Evolutionary conservation across 1,140 invertebrate genomes (phyloP), one percentile per base, ranked within the genome.

Genomic region (Drepana arcuata): DNA sequence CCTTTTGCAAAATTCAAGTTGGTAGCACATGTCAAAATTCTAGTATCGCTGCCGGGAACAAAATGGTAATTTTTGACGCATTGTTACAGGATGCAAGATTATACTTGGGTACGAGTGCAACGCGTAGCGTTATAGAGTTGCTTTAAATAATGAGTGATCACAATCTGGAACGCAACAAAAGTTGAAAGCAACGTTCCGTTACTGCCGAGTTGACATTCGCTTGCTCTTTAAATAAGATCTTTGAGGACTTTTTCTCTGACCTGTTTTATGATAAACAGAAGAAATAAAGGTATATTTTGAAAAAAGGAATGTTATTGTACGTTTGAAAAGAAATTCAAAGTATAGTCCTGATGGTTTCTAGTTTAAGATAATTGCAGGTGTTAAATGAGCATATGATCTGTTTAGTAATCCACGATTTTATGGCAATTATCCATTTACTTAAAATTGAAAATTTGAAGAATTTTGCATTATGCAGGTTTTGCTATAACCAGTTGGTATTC

Each of bases 21-120:
- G 74, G 71, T 66, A 56, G 58, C 65, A 61, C 34, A 53, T 72
- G 72, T 72, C 71, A 74, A 54, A 47, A 26, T 18, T 32, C 4
- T 14, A n/a, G 7, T 3, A 34, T n/a, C n/a, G n/a, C n/a, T n/a
- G n/a, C n/a, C n/a, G n/a, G n/a, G n/a, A n/a, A n/a, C n/a, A n/a
- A n/a, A n/a, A n/a, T n/a, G n/a, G n/a, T n/a, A 9, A 2, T 34
- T 10, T 34, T 23, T 7, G 7, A 7, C 12, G 14, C n/a, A 26
- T 7, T 9, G n/a, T 25, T 14, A 24, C 12, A 34, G 12, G 6
- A 14, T 14, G 21, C 24, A 4, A 34, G 33, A 9, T 6, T 15
- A 25, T 25, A 34, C n/a, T n/a, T n/a, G n/a, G n/a, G n/a, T n/a
- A n/a, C n/a, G n/a, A n/a, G n/a, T n/a, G n/a, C n/a, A n/a, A n/a